phyloP scores from a whole-genome alignment of 37 sponge, comb jelly and placozoan genomes.

The Tethya wilhelma region DNA sequence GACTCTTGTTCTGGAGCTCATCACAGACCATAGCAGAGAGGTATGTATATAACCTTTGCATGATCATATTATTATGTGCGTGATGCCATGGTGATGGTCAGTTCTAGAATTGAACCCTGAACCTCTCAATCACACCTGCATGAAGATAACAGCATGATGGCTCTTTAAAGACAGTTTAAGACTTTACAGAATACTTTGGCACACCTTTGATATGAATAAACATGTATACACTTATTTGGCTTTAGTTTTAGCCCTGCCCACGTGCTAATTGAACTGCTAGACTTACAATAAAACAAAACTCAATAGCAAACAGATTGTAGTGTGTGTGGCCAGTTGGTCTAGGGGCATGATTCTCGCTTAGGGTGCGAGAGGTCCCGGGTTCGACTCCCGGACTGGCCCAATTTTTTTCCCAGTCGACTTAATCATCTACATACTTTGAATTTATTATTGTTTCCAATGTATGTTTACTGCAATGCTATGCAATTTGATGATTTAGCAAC shows the following conservation, averaged over 20 bases:
- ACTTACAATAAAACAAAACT: no score
- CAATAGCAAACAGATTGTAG: no score
- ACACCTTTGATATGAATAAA: neutral
- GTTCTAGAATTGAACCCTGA: constrained; percentile 92
- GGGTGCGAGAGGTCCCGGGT: no score
- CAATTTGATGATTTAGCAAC: no score
- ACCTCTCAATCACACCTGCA: constrained; percentile 70
- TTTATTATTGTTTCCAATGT: no score
- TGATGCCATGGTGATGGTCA: constrained; percentile 39
- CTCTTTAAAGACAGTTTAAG: neutral
- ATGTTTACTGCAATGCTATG: neutral
- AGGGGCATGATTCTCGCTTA: no score
- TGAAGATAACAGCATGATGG: neutral
- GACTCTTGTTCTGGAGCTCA: constrained; percentile 75
- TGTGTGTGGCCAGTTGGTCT: no score
- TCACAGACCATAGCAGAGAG: constrained; percentile 85
- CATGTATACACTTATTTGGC: neutral
- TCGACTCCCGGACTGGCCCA: constrained; percentile 9
- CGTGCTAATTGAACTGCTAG: no score
- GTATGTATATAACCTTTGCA: constrained; percentile 18
- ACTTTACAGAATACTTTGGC: neutral
- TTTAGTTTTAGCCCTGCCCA: no score
- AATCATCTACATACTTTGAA: neutral
- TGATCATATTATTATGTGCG: neutral
- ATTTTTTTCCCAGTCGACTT: constrained; percentile 2